phyloP scores from a whole-genome alignment of 2,888 invertebrate genomes.

The Trichogramma evanescens region DNA sequence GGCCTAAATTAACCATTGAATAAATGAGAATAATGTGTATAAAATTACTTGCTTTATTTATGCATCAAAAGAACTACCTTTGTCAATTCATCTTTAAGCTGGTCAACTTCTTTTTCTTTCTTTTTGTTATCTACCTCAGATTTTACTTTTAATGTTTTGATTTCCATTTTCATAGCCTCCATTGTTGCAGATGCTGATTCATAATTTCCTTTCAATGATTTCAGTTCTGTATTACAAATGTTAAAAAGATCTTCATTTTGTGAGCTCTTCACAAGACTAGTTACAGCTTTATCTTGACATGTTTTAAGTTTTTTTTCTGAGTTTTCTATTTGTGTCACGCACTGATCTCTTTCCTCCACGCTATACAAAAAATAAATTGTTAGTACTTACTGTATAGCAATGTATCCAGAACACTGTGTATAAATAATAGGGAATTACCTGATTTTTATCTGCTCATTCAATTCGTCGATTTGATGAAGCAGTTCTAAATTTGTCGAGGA shows the following conservation, averaged over 20 bases:
- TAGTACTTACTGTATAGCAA: too few relatives aligned
- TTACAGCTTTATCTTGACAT: constrained; percentile 33
- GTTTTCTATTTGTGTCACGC: constrained; percentile 33
- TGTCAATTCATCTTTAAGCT: constrained; percentile 15
- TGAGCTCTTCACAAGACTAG: constrained; percentile 35
- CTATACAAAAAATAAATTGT: constrained; percentile 27
- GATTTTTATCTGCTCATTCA: constrained; percentile 42
- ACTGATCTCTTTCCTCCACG: constrained; percentile 42
- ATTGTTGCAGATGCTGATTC: constrained; percentile 34
- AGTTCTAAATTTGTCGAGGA: constrained; percentile 43
- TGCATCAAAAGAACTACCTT: background rate
- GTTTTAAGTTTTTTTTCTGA: constrained; percentile 26
- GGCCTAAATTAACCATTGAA: constrained; percentile 26
- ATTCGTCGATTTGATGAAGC: constrained; percentile 40
- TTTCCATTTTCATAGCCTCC: constrained; percentile 37
- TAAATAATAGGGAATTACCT: constrained; percentile 30
- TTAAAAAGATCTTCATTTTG: constrained; percentile 35
- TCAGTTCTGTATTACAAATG: constrained; percentile 38
- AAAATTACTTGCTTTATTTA: background rate
- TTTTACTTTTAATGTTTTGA: constrained; percentile 28
- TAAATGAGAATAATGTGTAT: background rate
- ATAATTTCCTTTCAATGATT: constrained; percentile 36
- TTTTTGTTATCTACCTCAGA: background rate
- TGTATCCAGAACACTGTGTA: too few relatives aligned
- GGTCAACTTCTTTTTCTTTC: constrained; percentile 9